Conservation (phyloP, 2,888 invertebrate species). For the Saturnia japonica region DNA sequence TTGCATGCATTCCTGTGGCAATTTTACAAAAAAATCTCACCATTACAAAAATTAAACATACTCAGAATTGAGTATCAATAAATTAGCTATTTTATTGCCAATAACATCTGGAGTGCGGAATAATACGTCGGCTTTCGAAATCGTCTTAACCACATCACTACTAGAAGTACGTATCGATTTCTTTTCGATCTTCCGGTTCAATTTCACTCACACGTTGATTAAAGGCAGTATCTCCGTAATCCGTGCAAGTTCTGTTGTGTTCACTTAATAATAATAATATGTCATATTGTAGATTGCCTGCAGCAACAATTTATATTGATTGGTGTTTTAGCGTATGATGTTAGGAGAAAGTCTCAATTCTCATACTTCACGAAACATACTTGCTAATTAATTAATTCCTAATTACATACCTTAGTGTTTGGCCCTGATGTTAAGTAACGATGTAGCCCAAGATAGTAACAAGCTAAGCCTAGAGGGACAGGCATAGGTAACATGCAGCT, state of each 20-base stretch:
- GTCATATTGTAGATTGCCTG: slow-evolving; percentile 38
- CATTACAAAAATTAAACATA: slow-evolving; percentile 25
- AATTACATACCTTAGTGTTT: too few species aligned
- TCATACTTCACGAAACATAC: slow-evolving; percentile 59
- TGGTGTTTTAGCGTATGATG: slow-evolving; percentile 50
- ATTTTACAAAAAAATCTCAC: slow-evolving; percentile 19
- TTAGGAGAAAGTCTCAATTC: slow-evolving; percentile 60
- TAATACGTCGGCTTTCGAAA: slow-evolving; percentile 54
- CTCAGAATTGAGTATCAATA: slow-evolving; percentile 34
- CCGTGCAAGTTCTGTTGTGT: slow-evolving; percentile 44
- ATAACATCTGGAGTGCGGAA: slow-evolving; percentile 36
- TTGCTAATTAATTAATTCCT: too few species aligned
- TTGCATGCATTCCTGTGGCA: neutral
- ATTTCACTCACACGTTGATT: slow-evolving; percentile 58
- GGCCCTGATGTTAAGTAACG: too few species aligned
- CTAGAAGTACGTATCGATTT: slow-evolving; percentile 58
- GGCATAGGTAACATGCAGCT: too few species aligned
- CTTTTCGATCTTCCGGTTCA: slow-evolving; percentile 68
- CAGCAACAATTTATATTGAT: slow-evolving; percentile 58
- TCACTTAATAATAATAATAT: slow-evolving; percentile 25
- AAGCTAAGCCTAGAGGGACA: too few species aligned
- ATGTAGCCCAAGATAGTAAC: too few species aligned
- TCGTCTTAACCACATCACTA: slow-evolving; percentile 52
- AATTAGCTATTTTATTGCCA: slow-evolving; percentile 43
- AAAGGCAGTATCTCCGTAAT: slow-evolving; percentile 42